Base-by-base conservation (phyloP, 2,797 vertebrate genomes). In the Calcarius lapponicus region DNA sequence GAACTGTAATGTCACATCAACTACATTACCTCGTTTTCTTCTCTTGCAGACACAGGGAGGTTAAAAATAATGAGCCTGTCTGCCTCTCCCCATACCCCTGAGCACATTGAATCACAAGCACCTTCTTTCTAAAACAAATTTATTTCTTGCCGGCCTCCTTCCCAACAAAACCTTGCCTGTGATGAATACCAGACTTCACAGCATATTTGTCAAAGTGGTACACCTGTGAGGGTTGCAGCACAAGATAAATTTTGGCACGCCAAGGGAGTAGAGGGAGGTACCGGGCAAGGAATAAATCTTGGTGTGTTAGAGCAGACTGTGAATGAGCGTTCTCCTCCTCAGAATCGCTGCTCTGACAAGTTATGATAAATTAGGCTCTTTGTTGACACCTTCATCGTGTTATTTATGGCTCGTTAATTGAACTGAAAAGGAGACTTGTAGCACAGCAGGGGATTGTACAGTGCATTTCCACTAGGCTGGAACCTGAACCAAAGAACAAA, bases 401-500 rank as follows among this genome's bases (percentile, higher is more conserved):
- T 99, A 99, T 99, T 99, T 99, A 99, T 99, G 99, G 99, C 98
- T 99, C 99, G 99, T 99, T 99, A 99, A 99, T 99, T 99, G 99
- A 99, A 99, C 98, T 97, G 86, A 99, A 98, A 98, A 98, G 98
- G 98, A 98, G 98, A 98, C 98, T 99, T 99, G 98, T 98, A 98
- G 98, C 98, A 51, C 98, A 98, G 98, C 98, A 93, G 98, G 98
- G 97, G 94, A 97, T 96, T 84, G 80, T 94, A 96, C 93, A 91
- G 93, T 97, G 94, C 97, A 97, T 97, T 96, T 97, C 91, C 96
- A 96, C 94, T 96, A 98, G 94, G 90, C 91, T 93, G 70, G 72
- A 86, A 96, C 88, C 96, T 92, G 66, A 94, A 94, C 69, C 67
- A 58, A 88, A 93, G 96, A 96, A 97, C 91, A 97, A 94, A 95